phyloP scores from a whole-genome alignment of 2,888 invertebrate species.

The Phanerotoma sp. region DNA sequence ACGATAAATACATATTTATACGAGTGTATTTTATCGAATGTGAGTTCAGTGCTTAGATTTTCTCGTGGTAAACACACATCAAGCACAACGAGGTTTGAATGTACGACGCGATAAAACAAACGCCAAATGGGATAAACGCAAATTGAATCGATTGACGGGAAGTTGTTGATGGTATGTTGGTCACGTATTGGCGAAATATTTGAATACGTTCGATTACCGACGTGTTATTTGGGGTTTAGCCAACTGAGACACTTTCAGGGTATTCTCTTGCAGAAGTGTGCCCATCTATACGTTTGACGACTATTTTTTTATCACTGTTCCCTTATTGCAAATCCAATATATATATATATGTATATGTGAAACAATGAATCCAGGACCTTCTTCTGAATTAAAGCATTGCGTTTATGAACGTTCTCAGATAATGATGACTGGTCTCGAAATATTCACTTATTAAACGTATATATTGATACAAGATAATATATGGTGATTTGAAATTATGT shows the following conservation, averaged over 20 bases:
- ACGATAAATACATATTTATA: neutral
- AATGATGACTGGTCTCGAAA: too few relatives aligned
- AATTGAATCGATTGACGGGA: conserved; percentile 19
- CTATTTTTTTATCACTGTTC: too few relatives aligned
- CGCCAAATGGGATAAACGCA: conserved; percentile 25
- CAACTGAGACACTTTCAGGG: conserved; percentile 30
- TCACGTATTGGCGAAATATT: conserved; percentile 39
- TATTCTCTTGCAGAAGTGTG: neutral
- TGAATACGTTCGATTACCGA: conserved; percentile 40
- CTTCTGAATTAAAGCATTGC: too few relatives aligned
- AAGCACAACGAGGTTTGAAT: conserved; percentile 19
- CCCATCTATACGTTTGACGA: too few relatives aligned
- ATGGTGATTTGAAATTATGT: too few relatives aligned
- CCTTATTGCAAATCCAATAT: too few relatives aligned
- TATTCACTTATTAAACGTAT: too few relatives aligned
- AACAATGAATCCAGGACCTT: too few relatives aligned
- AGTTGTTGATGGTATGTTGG: conserved; percentile 27
- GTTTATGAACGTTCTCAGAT: too few relatives aligned
- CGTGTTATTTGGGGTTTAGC: conserved; percentile 35
- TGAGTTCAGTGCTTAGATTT: conserved; percentile 1
- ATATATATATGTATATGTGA: too few relatives aligned
- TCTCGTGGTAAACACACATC: conserved; percentile 4
- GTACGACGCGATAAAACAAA: conserved; percentile 26
- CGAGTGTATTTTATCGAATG: neutral
- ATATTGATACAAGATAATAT: too few relatives aligned